A percentile compares a stretch with the other conserved stretches of the same genome.
phyloP scores from a whole-genome alignment of 2,113 vertebrate species.

The Grammomys dolichurus region DNA sequence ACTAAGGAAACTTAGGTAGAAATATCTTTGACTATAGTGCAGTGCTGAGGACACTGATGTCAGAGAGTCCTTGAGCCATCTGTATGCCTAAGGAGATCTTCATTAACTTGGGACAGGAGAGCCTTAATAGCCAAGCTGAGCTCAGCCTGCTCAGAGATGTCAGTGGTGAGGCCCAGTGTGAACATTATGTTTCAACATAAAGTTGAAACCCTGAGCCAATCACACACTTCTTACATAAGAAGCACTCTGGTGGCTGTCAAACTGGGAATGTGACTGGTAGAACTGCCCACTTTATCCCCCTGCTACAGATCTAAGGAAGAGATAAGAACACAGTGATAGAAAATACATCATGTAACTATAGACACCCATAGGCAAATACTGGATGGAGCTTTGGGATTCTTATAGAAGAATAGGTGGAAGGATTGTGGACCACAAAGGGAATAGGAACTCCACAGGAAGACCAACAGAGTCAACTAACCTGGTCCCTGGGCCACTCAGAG shows the following conservation, averaged over 20 bases:
- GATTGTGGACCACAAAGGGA: too few relatives aligned
- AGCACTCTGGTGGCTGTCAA: neutral
- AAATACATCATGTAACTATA: conserved; percentile 11
- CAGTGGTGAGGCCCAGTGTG: neutral
- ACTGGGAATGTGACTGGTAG: neutral
- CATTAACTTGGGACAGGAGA: neutral
- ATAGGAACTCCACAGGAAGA: too few relatives aligned
- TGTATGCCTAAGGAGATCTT: neutral
- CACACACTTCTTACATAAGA: neutral
- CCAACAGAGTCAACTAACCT: too few relatives aligned
- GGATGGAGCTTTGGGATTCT: too few relatives aligned
- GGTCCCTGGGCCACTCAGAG: too few relatives aligned
- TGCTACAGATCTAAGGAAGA: neutral
- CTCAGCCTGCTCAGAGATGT: neutral
- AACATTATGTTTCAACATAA: neutral
- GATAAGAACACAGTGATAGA: neutral
- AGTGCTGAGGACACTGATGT: neutral
- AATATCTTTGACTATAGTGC: neutral
- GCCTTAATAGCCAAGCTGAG: neutral
- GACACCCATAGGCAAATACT: too few relatives aligned
- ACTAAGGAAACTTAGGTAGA: neutral
- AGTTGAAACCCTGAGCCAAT: neutral
- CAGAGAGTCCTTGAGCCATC: neutral
- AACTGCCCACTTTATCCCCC: neutral
- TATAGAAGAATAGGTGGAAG: too few relatives aligned